Base-by-base conservation (phyloP, 2,113 vertebrate species). In the Neolamprologus kungweensis region DNA sequence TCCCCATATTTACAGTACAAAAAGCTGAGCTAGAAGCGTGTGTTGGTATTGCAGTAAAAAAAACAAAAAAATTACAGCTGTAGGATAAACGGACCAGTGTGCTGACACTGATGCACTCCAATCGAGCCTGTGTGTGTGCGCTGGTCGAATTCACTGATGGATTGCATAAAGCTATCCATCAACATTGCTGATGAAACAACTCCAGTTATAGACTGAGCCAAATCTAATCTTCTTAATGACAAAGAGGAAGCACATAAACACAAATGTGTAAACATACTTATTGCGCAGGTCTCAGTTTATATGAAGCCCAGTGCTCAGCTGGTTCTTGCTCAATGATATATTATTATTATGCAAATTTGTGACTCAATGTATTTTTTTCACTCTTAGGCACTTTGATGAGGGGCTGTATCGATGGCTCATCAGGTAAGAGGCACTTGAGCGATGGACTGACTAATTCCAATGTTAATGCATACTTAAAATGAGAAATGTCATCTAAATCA, bases 321-420 rank as follows among this genome's bases (percentile, higher is more conserved):
- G 91, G 87, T 88, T 89, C 82, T 81, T 37, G 54, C 86, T 68
- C 82, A 53, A n/a, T 82, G 83, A 55, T 86, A 81, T 87, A 83
- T 93, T 91, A 83, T 93, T 91, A 83, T 92, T 92, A 93, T 94
- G 93, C 71, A 89, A 94, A 95, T 95, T 3, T 86, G 73, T 85
- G 35, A 89, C 75, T 94, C 47, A 84, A 86, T 85, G 60, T 92
- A 37, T 78, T 85, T 89, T 80, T 85, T 88, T 80, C 80, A 13
- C 55, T 91, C 90, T 90, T 93, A 97, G 96, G 89, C 92, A 96
- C 92, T 97, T 97, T 94, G 96, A 97, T 71, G 95, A 95, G 89
- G 96, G 96, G n/a, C 95, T 97, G 47, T 96, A 97, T 92, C 96
- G 91, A 92, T 97, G 96, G 96, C 96, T 97, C 83, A 95, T 97